These are phyloP conservation scores for Podarcis cretensis DNA, from an alignment of 2,113 vertebrate genomes.

Conservation along the genomic window DNA sequence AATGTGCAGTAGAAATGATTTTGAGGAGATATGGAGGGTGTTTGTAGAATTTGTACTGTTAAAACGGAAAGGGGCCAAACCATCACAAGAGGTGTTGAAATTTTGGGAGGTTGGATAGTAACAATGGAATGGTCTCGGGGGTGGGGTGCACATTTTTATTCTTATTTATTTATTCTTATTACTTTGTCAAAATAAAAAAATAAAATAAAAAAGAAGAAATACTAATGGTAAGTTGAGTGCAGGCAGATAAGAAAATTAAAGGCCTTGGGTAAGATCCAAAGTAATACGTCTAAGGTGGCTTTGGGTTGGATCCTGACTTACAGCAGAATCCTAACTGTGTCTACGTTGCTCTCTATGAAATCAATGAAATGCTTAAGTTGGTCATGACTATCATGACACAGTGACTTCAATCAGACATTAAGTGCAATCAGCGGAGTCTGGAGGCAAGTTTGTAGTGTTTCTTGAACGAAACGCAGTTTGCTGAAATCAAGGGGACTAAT, in stretches of 20 bases:
- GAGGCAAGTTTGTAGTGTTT: neutral
- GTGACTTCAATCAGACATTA: neutral
- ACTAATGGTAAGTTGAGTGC: neutral
- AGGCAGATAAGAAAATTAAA: neutral
- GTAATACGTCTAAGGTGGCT: neutral
- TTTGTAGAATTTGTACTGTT: too few relatives aligned
- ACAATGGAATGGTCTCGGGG: too few relatives aligned
- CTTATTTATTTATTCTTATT: too few relatives aligned
- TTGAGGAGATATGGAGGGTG: too few relatives aligned
- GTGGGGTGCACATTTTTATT: too few relatives aligned
- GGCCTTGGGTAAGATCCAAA: neutral
- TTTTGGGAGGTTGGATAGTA: too few relatives aligned
- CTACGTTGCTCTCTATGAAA: neutral
- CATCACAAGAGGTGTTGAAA: too few relatives aligned
- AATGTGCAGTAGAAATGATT: too few relatives aligned
- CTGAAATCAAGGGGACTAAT: neutral
- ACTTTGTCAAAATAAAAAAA: too few relatives aligned
- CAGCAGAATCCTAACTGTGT: too few relatives aligned
- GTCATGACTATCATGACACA: neutral
- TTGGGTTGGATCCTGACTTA: neutral
- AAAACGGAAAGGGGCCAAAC: too few relatives aligned
- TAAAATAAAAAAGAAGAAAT: neutral
- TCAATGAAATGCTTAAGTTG: neutral
- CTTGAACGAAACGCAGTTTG: neutral
- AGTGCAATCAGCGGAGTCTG: neutral